Percentiles rank a stretch among this genome's conserved stretches.
Conservation (phyloP, 2,113 vertebrate genomes). For the Orientallactaga bullata region DNA sequence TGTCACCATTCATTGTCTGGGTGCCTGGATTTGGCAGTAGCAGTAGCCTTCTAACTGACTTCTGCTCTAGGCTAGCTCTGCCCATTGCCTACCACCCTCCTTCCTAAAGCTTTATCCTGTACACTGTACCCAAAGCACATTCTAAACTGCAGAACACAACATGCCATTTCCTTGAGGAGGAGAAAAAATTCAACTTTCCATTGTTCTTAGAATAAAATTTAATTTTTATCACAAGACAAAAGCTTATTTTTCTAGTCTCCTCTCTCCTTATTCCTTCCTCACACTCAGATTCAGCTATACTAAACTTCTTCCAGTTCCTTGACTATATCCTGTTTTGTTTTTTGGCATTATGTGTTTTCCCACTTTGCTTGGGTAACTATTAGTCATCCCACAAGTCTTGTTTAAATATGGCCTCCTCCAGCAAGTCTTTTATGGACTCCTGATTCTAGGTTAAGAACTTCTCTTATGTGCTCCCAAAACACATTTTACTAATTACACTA, state of each 20-base stretch:
- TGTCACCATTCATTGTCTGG: background rate
- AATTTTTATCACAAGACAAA: background rate
- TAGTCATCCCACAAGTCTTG: conserved; percentile 60
- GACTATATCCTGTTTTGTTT: conserved; percentile 62
- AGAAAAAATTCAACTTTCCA: background rate
- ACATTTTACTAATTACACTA: conserved; percentile 58
- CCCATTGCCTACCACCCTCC: background rate
- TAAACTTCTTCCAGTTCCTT: conserved; percentile 57
- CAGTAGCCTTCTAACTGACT: no score
- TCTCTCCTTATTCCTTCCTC: background rate
- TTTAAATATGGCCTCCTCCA: conserved; percentile 63
- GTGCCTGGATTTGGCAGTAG: background rate
- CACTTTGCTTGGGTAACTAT: conserved; percentile 43
- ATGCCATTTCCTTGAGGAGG: background rate
- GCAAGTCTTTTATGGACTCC: conserved; percentile 38
- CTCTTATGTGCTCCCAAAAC: conserved; percentile 50
- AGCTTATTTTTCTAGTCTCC: background rate
- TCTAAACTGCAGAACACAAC: background rate
- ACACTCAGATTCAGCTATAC: background rate
- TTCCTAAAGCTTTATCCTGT: background rate
- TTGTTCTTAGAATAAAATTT: conserved; percentile 3
- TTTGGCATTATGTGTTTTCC: conserved; percentile 23
- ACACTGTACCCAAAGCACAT: background rate
- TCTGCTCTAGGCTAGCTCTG: background rate
- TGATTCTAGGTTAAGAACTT: conserved; percentile 22